phyloP scores from a whole-genome alignment of 1,140 invertebrate species.

The Apis dorsata region DNA sequence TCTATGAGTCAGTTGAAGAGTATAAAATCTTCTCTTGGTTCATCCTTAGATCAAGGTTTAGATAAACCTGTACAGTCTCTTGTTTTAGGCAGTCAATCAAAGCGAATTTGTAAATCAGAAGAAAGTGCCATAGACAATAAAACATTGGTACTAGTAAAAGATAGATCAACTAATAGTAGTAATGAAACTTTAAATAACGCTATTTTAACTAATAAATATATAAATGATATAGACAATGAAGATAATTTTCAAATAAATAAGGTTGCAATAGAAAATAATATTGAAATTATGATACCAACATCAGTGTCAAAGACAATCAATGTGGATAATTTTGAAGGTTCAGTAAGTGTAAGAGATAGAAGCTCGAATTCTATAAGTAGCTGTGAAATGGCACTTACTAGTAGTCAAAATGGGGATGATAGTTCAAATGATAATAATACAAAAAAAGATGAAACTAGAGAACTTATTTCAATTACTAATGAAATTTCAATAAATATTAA shows the following conservation, averaged over 20 bases:
- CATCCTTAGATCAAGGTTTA: constrained; percentile 80
- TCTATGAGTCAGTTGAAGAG: constrained; percentile 74
- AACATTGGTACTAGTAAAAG: constrained; percentile 65
- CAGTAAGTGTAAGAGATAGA: constrained; percentile 66
- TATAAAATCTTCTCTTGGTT: constrained; percentile 74
- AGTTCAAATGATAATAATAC: constrained; percentile 67
- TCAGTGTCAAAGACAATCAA: constrained; percentile 73
- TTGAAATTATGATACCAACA: constrained; percentile 76
- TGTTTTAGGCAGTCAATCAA: constrained; percentile 69
- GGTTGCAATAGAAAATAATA: constrained; percentile 67
- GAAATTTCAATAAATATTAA: constrained; percentile 42
- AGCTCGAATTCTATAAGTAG: constrained; percentile 79
- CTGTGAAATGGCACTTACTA: constrained; percentile 78
- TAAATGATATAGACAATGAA: constrained; percentile 22
- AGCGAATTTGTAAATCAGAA: constrained; percentile 78
- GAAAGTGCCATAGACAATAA: constrained; percentile 77
- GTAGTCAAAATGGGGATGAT: constrained; percentile 74
- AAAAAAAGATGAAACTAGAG: constrained; percentile 58
- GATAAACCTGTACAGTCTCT: constrained; percentile 74
- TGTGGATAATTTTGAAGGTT: constrained; percentile 64
- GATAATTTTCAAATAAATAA: constrained; percentile 7
- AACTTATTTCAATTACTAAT: constrained; percentile 37
- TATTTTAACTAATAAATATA: constrained; percentile 59
- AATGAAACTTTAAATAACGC: constrained; percentile 70
- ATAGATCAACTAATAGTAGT: constrained; percentile 70